phyloP scores from a whole-genome alignment of 2,797 vertebrate genomes.

The Cyprinella venusta region DNA sequence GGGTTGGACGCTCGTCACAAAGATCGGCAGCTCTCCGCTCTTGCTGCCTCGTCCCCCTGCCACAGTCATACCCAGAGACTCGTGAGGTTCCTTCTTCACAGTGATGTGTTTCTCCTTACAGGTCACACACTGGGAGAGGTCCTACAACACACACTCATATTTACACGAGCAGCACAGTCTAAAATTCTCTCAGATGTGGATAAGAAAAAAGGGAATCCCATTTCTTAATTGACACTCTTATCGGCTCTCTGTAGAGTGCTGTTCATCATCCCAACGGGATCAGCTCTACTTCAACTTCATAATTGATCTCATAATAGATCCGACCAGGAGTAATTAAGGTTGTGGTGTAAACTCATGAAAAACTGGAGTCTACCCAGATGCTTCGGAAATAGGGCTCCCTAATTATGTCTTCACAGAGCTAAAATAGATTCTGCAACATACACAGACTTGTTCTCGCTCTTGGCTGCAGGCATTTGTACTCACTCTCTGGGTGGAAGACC shows the following conservation, averaged over 20 bases:
- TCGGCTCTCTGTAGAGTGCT: conserved; percentile 27
- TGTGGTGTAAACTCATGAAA: conserved; percentile 32
- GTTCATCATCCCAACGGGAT: conserved; percentile 29
- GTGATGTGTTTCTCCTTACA: conserved; percentile 98
- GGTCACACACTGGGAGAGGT: conserved; percentile 93
- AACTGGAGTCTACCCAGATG: conserved; percentile 39
- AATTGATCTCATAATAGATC: conserved; percentile 52
- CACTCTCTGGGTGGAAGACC: conserved; percentile 92
- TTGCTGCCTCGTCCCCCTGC: conserved; percentile 96
- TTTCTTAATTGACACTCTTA: conserved; percentile 39
- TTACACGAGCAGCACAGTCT: conserved; percentile 19
- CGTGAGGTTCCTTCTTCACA: conserved; percentile 94
- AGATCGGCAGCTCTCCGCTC: conserved; percentile 97
- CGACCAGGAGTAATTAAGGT: conserved; percentile 50
- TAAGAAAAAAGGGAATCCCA: conserved; percentile 20
- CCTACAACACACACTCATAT: conserved; percentile 72
- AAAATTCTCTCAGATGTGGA: conserved; percentile 3
- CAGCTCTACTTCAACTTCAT: conserved; percentile 29
- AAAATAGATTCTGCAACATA: conserved; percentile 30
- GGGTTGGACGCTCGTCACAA: conserved; percentile 96
- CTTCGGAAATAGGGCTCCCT: conserved; percentile 38
- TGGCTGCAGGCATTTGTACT: conserved; percentile 58
- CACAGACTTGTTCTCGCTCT: conserved; percentile 10
- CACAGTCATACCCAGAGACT: conserved; percentile 98
- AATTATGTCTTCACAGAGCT: conserved; percentile 6